Base-by-base conservation (phyloP, 2,888 invertebrate genomes). In the Copidosoma aretas region DNA sequence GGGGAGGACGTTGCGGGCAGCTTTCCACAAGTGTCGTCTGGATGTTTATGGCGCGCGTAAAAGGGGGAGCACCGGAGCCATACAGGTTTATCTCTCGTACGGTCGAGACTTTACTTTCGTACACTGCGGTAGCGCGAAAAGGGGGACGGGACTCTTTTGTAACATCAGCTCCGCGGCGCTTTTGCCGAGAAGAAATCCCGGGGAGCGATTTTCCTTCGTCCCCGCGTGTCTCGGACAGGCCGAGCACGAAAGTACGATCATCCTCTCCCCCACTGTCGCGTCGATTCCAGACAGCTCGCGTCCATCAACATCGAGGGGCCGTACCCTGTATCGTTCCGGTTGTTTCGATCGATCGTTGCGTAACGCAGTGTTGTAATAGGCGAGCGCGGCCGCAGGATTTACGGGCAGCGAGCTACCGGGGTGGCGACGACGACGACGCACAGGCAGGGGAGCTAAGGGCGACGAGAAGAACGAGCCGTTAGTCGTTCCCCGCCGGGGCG, bases 401-500 rank as follows among this genome's bases (percentile, higher is more conserved):
- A n/a, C n/a, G n/a, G n/a, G n/a, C n/a, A n/a, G n/a, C n/a, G n/a
- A n/a, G n/a, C n/a, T n/a, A n/a, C n/a, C n/a, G n/a, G n/a, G n/a
- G n/a, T n/a, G n/a, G n/a, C n/a, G n/a, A n/a, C n/a, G n/a, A n/a
- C n/a, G n/a, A n/a, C n/a, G 19, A 32, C 12, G 22, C n/a, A 17
- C 41, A 46, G 59, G 69, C 62, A 66, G 62, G 62, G 53, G 62
- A 49, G 59, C 49, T 49, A 54, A 54, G n/a, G 46, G 57, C 56
- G 54, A 60, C 60, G 60, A 64, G 68, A 68, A 51, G 64, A 60
- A 64, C 52, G 64, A 60, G 64, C 52, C n/a, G n/a, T n/a, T n/a
- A n/a, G n/a, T n/a, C n/a, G n/a, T n/a, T n/a, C n/a, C n/a, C n/a
- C n/a, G n/a, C n/a, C n/a, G n/a, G n/a, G n/a, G n/a, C n/a, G n/a